These are phyloP conservation scores for Coilia nasus DNA, from an alignment of 2,797 vertebrate species.

Conservation along the genomic window DNA sequence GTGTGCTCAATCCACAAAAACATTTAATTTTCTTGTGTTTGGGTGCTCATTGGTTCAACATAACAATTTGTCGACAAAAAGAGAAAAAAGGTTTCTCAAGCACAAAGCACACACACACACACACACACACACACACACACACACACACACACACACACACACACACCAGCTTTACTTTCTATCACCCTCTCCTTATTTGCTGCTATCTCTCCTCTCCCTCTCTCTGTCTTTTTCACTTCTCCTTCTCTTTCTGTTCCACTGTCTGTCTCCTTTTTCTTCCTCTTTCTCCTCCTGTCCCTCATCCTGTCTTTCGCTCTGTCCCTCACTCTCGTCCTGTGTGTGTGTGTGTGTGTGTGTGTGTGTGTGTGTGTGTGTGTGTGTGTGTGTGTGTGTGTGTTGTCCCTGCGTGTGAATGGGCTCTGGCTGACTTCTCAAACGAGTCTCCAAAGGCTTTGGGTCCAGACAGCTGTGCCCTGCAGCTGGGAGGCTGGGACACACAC, in stretches of 20 bases:
- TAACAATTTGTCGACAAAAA: too few relatives aligned
- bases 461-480: conserved; percentile 67
- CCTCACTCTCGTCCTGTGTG: neutral
- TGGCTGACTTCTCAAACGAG: conserved; percentile 62
- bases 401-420: conserved; percentile 52
- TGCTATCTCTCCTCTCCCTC: neutral
- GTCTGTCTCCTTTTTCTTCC: neutral
- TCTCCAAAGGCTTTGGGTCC: conserved; percentile 58
- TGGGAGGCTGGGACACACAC: neutral
- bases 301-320: neutral
- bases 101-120: neutral
- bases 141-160: neutral
- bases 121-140: conserved; percentile 7
- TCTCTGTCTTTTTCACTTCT: neutral
- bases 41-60: too few relatives aligned
- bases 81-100: too few relatives aligned
- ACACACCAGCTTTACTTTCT: neutral
- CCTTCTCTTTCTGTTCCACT: neutral
- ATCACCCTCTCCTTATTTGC: too few relatives aligned
- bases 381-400: conserved; percentile 1
- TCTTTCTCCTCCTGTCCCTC: neutral
- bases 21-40: too few relatives aligned
- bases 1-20: too few relatives aligned
- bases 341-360: conserved; percentile 20
- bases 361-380: conserved; percentile 16